phyloP scores from a whole-genome alignment of 2,888 invertebrate species.

The Pachliopta kotzebuea region DNA sequence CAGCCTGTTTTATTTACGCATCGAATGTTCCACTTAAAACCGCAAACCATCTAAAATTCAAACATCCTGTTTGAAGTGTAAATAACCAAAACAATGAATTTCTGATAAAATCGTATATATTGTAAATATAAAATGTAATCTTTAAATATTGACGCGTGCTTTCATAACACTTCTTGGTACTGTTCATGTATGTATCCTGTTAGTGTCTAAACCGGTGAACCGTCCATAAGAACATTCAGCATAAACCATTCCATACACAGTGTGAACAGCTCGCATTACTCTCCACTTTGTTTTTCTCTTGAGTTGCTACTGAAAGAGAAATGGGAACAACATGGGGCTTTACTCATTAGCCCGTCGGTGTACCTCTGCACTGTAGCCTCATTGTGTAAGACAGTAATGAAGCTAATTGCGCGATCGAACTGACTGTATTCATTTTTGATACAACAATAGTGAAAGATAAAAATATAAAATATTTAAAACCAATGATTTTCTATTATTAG shows the following conservation, averaged over 20 bases:
- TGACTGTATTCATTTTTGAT: background rate
- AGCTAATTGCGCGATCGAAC: background rate
- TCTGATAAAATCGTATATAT: background rate
- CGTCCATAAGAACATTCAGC: slow-evolving; percentile 4
- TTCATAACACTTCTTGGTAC: background rate
- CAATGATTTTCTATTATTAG: too few species aligned
- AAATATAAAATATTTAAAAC: background rate
- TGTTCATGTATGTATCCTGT: background rate
- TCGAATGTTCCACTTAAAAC: slow-evolving; percentile 26
- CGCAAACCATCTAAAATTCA: slow-evolving; percentile 13
- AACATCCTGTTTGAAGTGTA: slow-evolving; percentile 4
- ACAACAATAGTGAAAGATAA: background rate
- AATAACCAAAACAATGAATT: background rate
- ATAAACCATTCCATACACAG: background rate
- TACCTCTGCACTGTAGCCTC: background rate
- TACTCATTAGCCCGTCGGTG: slow-evolving; percentile 7
- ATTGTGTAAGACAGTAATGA: background rate
- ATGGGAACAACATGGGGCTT: slow-evolving; percentile 5
- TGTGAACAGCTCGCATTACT: background rate
- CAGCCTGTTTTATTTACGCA: slow-evolving; percentile 33
- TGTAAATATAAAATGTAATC: too few species aligned
- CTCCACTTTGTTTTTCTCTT: background rate
- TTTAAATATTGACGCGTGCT: background rate
- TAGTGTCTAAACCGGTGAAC: background rate
- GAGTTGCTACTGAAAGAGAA: background rate